A percentile compares a stretch with the other conserved stretches of the same genome.
These are phyloP conservation scores for Thereuonema tuberculata DNA, from an alignment of 1,140 invertebrate genomes.

Conservation along the genomic window DNA sequence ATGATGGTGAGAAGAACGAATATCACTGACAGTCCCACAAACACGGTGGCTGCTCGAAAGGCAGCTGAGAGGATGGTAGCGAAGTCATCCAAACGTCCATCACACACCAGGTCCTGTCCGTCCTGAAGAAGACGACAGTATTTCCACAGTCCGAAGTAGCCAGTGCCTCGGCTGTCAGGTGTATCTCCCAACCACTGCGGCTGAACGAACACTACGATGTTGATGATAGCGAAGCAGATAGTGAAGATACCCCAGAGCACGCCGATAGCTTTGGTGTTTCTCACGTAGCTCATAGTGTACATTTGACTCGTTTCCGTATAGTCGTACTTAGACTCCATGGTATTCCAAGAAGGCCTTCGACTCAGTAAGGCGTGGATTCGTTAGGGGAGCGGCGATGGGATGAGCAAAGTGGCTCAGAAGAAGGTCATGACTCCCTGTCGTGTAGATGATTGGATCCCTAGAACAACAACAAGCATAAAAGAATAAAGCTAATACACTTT, in stretches of 20 bases:
- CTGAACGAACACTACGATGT: slow-evolving; percentile 84
- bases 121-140: slow-evolving; percentile 46
- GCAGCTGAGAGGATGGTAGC: slow-evolving; percentile 62
- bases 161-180: slow-evolving; percentile 63
- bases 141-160: slow-evolving; percentile 84
- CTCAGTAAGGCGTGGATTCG: too few species aligned
- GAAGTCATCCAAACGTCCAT: slow-evolving; percentile 69
- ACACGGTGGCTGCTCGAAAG: slow-evolving; percentile 63
- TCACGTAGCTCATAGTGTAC: slow-evolving; percentile 81
- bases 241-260: slow-evolving; percentile 92
- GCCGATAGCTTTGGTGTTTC: slow-evolving; percentile 90
- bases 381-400: too few species aligned
- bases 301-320: slow-evolving; percentile 24
- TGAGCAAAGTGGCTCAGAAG: too few species aligned
- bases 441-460: too few species aligned
- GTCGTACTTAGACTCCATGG: slow-evolving; percentile 6
- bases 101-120: slow-evolving; percentile 46
- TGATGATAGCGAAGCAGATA: slow-evolving; percentile 91
- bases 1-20: slow-evolving; percentile 71
- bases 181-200: slow-evolving; percentile 81
- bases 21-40: slow-evolving; percentile 71
- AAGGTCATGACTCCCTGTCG: too few species aligned
- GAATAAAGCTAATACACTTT: too few species aligned
- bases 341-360: too few species aligned
- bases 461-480: too few species aligned